Percentiles rank a stretch among this genome's conserved stretches.
These are phyloP conservation scores for Scaptomyza hsui DNA, from an alignment of 1,140 invertebrate genomes.

Conservation along the genomic window DNA sequence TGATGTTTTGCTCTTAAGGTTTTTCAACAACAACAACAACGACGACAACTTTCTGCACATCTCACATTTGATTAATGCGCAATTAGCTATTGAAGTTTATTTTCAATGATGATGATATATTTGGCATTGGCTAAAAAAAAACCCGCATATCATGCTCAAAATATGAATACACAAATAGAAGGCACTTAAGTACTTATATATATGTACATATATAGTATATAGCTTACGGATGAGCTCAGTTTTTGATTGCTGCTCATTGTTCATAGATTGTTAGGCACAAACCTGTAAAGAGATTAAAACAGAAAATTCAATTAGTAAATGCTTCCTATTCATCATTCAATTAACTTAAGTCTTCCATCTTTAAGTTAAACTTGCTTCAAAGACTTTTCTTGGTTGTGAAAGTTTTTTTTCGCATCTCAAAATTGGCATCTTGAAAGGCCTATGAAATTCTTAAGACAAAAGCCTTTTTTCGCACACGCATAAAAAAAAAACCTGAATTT, in stretches of 20 bases:
- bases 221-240: conserved; percentile 35
- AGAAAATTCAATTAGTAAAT: background rate
- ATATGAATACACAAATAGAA: conserved; percentile 22
- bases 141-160: conserved; percentile 16
- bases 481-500: conserved; percentile 56
- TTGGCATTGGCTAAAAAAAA: conserved; percentile 1
- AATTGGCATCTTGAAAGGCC: conserved; percentile 14
- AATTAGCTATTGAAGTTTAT: conserved; percentile 17
- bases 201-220: too few species aligned
- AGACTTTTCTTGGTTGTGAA: conserved; percentile 13
- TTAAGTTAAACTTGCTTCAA: too few species aligned
- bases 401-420: conserved; percentile 19
- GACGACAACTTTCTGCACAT: conserved; percentile 25
- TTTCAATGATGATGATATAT: background rate
- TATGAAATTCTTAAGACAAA: conserved; percentile 43
- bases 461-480: conserved; percentile 50
- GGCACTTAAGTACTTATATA: conserved; percentile 13
- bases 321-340: background rate
- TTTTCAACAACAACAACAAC: background rate
- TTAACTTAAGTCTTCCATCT: too few species aligned
- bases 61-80: conserved; percentile 37
- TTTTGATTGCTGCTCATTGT: conserved; percentile 22
- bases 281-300: conserved; percentile 6
- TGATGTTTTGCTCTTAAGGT: conserved; percentile 43
- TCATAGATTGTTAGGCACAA: conserved; percentile 4